Evolutionary conservation across 2,888 invertebrate species (phyloP).

Genomic region (Chirona hameri): DNA sequence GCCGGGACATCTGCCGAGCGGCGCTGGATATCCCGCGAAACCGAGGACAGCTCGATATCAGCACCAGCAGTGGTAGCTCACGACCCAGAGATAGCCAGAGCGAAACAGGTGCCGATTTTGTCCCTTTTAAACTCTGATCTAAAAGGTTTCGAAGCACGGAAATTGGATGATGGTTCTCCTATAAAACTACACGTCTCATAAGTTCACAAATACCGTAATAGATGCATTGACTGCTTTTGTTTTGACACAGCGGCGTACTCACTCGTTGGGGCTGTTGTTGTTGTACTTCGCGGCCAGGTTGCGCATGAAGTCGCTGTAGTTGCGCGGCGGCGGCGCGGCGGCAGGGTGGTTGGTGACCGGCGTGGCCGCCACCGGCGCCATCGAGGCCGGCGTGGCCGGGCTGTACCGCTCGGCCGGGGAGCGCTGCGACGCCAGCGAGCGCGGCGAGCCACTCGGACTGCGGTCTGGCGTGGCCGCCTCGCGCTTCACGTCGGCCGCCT

Average conservation of each 20-base stretch:
- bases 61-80: too few species aligned
- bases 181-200: too few species aligned
- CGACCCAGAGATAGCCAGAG: too few species aligned
- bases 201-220: too few species aligned
- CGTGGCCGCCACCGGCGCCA: not conserved
- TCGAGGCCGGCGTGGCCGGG: not conserved
- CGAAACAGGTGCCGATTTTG: too few species aligned
- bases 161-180: too few species aligned
- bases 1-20: too few species aligned
- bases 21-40: too few species aligned
- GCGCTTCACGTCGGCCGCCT: not conserved
- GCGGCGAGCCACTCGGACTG: constrained; percentile 24
- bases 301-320: constrained; percentile 29
- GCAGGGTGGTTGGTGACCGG: not conserved
- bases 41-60: too few species aligned
- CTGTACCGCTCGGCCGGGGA: not conserved
- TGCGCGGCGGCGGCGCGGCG: not conserved
- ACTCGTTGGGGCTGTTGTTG: constrained; percentile 23
- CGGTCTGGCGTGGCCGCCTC: not conserved
- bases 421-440: not conserved
- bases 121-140: too few species aligned
- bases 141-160: too few species aligned
- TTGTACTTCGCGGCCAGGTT: constrained; percentile 24
- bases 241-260: not conserved
- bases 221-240: too few species aligned